Evolutionary conservation across 1,140 invertebrate species (phyloP), one percentile per base, ranked within the genome.

Genomic region (Papilio polyxenes): DNA sequence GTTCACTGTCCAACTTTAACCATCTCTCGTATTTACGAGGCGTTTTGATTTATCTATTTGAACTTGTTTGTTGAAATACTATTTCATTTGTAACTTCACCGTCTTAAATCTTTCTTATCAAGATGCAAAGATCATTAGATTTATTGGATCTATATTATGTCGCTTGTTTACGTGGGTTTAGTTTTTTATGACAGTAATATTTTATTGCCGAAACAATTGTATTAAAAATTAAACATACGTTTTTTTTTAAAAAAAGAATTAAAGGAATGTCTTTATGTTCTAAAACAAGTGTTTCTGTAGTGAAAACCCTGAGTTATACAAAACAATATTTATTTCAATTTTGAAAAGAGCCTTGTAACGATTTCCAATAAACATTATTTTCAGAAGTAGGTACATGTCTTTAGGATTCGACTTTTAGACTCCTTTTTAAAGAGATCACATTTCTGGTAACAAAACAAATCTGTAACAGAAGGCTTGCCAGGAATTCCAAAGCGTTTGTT

Each of bases 401-500:
- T 31, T 44, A 44, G 4, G 40, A 44, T 44, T 44, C 40, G 7
- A 6, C 40, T 44, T 44, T 4, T 7, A 44, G 40, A 7, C 3
- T 7, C 40, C 23, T 31, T 31, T 31, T 31, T 31, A 2, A 1
- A 31, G 0, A 44, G 4, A 44, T 2, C 40, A 6, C 53, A 37
- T 1, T 15, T 17, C 23, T 40, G 31, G 15, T 72, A 72, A 15
- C 62, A 10, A 17, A 31, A n/a, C 20, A 31, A 37, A 72, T 72
- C 65, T 72, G 31, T 72, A 72, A 37, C 23, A 72, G 10, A 65
- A 75, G 49, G 75, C 23, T 49, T 53, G 23, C 23, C n/a, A 10
- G 75, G 75, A 77, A 77, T 77, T 77, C 48, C 49, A 77, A 51
- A 7, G 48, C 20, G 75, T 53, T 77, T 51, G 11, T 72, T 44